Evolutionary conservation across 2,113 vertebrate species (phyloP), one percentile per base, ranked within the genome.

Genomic region (Eulacestoma nigropectus): DNA sequence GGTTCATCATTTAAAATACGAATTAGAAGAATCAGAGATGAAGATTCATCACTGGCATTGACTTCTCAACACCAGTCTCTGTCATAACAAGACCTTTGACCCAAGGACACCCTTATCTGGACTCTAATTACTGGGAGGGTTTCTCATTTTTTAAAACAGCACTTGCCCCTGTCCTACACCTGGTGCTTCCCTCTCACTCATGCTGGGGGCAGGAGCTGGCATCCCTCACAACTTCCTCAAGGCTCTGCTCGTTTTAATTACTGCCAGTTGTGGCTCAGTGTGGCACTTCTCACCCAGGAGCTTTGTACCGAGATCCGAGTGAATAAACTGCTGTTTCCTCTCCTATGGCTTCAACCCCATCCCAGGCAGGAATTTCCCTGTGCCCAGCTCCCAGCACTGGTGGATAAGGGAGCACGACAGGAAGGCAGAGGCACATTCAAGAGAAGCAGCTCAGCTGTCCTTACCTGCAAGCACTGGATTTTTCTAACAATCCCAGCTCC

Each of bases 131-230:
- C 97, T 77, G 77, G 95, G 96, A 92, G 91, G 91, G 87, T 72
- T 90, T 64, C 95, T 98, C 97, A 94, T 96, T 97, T 97, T 97
- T 96, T 91, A 80, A 83, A 93, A 29, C 15, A 92, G 73, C 95
- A 86, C 70, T 95, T 92, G 76, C 70, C 82, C 96, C 78, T 93
- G 76, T 91, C 76, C 93, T 55, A 75, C 98, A 97, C 97, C 95
- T 95, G 96, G 96, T 67, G 65, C 78, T 94, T 95, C 95, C 93
- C 96, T 95, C 96, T 98, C 63, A 72, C 56, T 94, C 95, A 94
- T 35, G 70, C 83, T n/a, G 80, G 78, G 87, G 87, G 74, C 87
- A 93, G 69, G 82, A 85, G 37, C 91, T 87, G 90, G 95, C 86
- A 89, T 72, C 90, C 68, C 65, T 90, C 85, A 57, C 77, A 90